Conservation (phyloP, 1,140 invertebrate species). For the Hermatobates lingyangjiaoensis region DNA sequence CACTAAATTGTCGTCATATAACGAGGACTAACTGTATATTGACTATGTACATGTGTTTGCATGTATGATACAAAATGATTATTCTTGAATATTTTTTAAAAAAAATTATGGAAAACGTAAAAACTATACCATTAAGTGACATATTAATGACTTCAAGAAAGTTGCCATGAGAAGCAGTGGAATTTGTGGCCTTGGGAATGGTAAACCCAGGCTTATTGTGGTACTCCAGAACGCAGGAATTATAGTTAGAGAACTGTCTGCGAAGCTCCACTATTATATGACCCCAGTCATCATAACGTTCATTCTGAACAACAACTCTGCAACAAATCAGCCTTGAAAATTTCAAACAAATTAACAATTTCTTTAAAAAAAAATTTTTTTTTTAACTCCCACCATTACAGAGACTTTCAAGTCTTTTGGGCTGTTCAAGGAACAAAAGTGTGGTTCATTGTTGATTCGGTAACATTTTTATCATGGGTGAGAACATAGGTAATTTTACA, state of each 20-base stretch:
- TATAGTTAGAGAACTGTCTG: slow-evolving; percentile 79
- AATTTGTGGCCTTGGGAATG: slow-evolving; percentile 69
- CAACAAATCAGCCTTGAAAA: slow-evolving; percentile 16
- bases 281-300: slow-evolving; percentile 94
- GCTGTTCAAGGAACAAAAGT: no score
- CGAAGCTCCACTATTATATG: slow-evolving; percentile 68
- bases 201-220: slow-evolving; percentile 44
- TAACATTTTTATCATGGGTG: no score
- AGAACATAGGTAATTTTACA: no score
- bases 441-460: no score
- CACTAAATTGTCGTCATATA: no score
- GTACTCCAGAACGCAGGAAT: slow-evolving; percentile 69
- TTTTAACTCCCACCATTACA: no score
- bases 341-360: background rate
- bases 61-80: no score
- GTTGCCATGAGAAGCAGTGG: slow-evolving; percentile 87
- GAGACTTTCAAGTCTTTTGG: no score
- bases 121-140: slow-evolving; percentile 71
- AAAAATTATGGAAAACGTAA: no score
- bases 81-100: no score
- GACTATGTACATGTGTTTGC: no score
- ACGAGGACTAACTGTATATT: no score
- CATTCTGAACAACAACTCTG: slow-evolving; percentile 92
- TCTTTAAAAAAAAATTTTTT: background rate
- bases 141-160: slow-evolving; percentile 97